phyloP scores from a whole-genome alignment of 2,888 invertebrate species.

The Tinea trinotella region DNA sequence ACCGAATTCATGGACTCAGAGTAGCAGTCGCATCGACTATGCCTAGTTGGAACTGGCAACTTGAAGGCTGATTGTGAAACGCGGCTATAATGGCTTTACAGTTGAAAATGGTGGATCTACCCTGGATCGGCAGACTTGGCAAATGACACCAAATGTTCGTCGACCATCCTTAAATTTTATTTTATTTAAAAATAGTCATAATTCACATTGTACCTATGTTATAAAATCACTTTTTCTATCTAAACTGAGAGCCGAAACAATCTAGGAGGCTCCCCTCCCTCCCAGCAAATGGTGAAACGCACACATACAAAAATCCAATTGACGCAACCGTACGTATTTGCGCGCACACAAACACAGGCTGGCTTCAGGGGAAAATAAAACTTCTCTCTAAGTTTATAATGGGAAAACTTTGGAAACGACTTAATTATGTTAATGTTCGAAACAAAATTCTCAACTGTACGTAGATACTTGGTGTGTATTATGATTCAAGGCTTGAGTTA shows the following conservation, averaged over 20 bases:
- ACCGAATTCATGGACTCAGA: too few relatives aligned
- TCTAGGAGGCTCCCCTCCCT: slow-evolving; percentile 65
- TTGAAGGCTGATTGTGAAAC: too few relatives aligned
- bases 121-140: too few relatives aligned
- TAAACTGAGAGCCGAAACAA: slow-evolving; percentile 25
- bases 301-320: slow-evolving; percentile 69
- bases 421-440: slow-evolving; percentile 74
- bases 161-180: not conserved
- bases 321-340: slow-evolving; percentile 58
- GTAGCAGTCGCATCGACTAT: too few relatives aligned
- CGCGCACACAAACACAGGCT: slow-evolving; percentile 58
- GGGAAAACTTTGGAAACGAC: slow-evolving; percentile 74
- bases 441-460: slow-evolving; percentile 63
- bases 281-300: slow-evolving; percentile 67
- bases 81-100: too few relatives aligned
- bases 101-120: too few relatives aligned
- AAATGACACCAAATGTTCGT: too few relatives aligned
- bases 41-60: too few relatives aligned
- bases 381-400: slow-evolving; percentile 74
- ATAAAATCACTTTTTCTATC: slow-evolving; percentile 18
- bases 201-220: slow-evolving; percentile 5
- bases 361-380: slow-evolving; percentile 74
- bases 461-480: slow-evolving; percentile 16
- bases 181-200: slow-evolving; percentile 4
- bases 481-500: slow-evolving; percentile 16